Percentiles rank a stretch among this genome's conserved stretches.
phyloP scores from a whole-genome alignment of 1,140 invertebrate species.

The Drosophila oshimai region DNA sequence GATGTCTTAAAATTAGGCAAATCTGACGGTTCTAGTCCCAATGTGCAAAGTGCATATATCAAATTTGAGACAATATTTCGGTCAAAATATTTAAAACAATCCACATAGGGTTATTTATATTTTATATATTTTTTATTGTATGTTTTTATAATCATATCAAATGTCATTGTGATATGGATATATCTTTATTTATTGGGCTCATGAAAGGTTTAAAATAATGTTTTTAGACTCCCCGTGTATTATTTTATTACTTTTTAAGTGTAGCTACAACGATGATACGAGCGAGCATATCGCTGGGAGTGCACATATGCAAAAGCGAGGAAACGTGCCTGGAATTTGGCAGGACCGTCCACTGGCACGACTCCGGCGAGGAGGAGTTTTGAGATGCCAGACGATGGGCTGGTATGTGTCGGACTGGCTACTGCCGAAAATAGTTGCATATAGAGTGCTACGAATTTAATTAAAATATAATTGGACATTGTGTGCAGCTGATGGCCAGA shows the following conservation, averaged over 20 bases:
- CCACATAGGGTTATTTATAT: no score
- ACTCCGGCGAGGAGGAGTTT: slow-evolving; percentile 15
- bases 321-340: slow-evolving; percentile 54
- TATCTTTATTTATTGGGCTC: no score
- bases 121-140: no score
- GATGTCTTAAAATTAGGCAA: neutral
- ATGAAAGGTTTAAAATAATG: no score
- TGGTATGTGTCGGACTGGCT: slow-evolving; percentile 21
- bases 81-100: no score
- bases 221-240: no score
- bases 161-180: no score
- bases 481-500: slow-evolving; percentile 29
- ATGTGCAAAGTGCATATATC: no score
- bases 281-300: slow-evolving; percentile 3
- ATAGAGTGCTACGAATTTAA: slow-evolving; percentile 65
- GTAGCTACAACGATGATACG: neutral
- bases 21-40: no score
- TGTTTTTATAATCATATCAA: no score
- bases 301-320: slow-evolving; percentile 33
- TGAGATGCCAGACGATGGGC: slow-evolving; percentile 28
- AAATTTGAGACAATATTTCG: no score
- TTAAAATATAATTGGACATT: slow-evolving; percentile 71
- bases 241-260: neutral
- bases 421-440: slow-evolving; percentile 36
- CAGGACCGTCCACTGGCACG: slow-evolving; percentile 5